Evolutionary conservation across 53 echinoderm and acorn worm genomes (phyloP).

Genomic region (Arbacia lixula): DNA sequence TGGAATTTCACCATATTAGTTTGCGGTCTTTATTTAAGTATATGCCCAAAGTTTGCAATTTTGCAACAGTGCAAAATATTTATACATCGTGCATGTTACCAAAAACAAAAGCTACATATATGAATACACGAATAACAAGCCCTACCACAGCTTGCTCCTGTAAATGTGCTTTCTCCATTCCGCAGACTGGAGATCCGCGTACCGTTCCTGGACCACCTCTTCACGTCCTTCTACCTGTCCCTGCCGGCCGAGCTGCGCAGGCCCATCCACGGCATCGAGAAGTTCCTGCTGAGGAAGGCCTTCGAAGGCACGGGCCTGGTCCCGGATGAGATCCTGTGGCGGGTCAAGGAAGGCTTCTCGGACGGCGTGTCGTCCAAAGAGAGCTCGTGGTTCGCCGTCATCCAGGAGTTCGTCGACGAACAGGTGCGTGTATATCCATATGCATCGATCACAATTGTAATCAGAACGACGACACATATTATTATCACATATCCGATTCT

Average conservation of each 20-base stretch:
- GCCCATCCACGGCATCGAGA: constrained; percentile 39
- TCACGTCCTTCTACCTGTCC: constrained; percentile 14
- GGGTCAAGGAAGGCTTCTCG: constrained; percentile 37
- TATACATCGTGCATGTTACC: too few species aligned
- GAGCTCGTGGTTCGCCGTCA: constrained; percentile 22
- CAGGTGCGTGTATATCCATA: too few species aligned
- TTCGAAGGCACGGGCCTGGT: constrained; percentile 4
- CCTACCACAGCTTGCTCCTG: too few species aligned
- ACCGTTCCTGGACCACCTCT: constrained; percentile 38
- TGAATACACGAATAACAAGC: too few species aligned
- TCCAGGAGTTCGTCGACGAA: neutral
- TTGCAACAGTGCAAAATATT: too few species aligned
- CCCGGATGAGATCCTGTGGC: constrained; percentile 40
- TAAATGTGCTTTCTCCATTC: neutral
- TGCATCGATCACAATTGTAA: too few species aligned
- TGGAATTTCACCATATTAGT: too few species aligned
- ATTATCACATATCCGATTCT: too few species aligned
- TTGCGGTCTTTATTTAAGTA: too few species aligned
- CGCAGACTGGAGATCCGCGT: constrained; percentile 14
- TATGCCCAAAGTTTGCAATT: too few species aligned
- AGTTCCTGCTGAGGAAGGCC: constrained; percentile 25
- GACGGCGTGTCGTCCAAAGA: constrained; percentile 34
- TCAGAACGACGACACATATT: too few species aligned
- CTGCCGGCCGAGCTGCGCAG: neutral
- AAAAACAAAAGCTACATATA: too few species aligned